phyloP scores from a whole-genome alignment of 2,113 vertebrate genomes.

The Gavia stellata region DNA sequence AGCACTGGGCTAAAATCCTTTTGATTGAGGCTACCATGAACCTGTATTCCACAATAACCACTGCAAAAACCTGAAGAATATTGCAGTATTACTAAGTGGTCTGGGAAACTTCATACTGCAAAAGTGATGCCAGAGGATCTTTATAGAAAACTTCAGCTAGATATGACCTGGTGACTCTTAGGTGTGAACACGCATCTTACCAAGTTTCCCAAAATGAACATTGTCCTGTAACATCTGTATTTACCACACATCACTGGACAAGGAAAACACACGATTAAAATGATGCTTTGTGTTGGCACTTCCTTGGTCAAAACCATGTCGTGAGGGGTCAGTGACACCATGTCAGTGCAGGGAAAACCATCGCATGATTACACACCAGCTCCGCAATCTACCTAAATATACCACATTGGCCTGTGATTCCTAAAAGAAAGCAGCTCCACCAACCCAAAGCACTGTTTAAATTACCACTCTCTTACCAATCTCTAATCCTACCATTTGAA shows the following conservation, averaged over 20 bases:
- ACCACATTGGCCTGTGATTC: neutral
- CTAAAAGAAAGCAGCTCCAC: neutral
- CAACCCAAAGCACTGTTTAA: neutral
- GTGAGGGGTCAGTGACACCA: neutral
- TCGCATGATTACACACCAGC: neutral
- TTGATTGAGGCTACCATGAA: neutral
- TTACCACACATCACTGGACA: neutral
- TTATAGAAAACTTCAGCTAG: neutral
- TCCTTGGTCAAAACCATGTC: neutral
- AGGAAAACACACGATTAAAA: neutral
- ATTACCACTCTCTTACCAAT: neutral
- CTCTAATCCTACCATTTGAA: constrained; percentile 39
- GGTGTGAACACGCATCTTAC: neutral
- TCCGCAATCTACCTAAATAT: neutral
- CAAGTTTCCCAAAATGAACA: neutral
- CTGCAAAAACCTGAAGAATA: neutral
- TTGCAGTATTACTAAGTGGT: neutral
- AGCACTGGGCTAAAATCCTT: neutral
- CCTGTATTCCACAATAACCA: neutral
- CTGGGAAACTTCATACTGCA: neutral
- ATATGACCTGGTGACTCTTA: neutral
- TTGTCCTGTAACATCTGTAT: neutral
- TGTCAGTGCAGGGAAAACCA: rapidly evolving
- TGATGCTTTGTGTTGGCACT: neutral
- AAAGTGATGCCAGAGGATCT: neutral